Evolutionary conservation across 37 sponge, comb jelly and placozoan genomes (phyloP), one percentile per base, ranked within the genome.

Genomic region (Petrosia ficiformis): DNA sequence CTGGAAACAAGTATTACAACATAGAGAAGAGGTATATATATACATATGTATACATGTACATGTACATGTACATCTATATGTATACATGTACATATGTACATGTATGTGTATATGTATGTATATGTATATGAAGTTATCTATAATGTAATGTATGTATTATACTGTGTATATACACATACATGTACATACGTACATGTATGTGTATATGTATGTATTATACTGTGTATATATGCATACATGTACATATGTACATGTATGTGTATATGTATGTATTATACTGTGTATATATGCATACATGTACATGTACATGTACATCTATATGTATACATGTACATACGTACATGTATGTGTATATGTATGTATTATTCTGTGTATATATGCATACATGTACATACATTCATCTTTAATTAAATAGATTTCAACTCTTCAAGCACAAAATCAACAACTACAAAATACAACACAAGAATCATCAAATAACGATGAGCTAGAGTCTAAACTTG

Each of bases 31-130:
- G 14, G 54, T 48, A 48, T 19, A 14, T 48, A 48, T 48, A 48
- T 8, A 48, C 14, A 48, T 14, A 8, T 48, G 14, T 48, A 14
- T 48, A 48, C 14, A 48, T 48, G 54, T 14, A n/a, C n/a, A n/a
- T n/a, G n/a, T n/a, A n/a, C 54, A 14, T 48, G 54, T 48, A 48
- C 14, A 14, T 48, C 14, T 8, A 14, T 16, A 54, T 71, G 72
- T 4, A 8, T 36, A 71, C 29, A 42, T 56, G 72, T 34, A 39
- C 35, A 44, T 67, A 37, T 63, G 44, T 76, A 37, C 25, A 38
- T 61, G 77, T 36, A 38, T 38, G 65, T 59, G 63, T 28, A 63
- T 59, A 42, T 59, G 63, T 59, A 22, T 58, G 75, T n/a, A 10
- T 5, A 21, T 29, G 14, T 25, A 6, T 43, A 72, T 30, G 22